Percentiles rank a stretch among this genome's conserved stretches.
Evolutionary conservation across 2,888 invertebrate species (phyloP).

Genomic region (Mythimna vitellina): DNA sequence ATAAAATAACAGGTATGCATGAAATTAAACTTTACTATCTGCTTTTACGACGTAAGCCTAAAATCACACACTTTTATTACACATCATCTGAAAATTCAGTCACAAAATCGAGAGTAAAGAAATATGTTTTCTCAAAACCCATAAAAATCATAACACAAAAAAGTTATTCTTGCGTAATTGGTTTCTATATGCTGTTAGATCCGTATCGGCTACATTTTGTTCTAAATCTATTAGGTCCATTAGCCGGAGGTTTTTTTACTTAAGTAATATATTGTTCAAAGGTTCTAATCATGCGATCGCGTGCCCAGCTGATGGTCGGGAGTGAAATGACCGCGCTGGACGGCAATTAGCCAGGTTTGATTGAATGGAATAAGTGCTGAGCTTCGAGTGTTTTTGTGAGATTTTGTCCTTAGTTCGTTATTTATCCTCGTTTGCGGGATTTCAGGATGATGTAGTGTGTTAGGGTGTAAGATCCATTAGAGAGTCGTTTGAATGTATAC

Average conservation of each 20-base stretch:
- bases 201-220: constrained; percentile 68
- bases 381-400: constrained; percentile 52
- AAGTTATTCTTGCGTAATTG: constrained; percentile 59
- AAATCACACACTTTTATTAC: constrained; percentile 11
- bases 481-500: too few species aligned
- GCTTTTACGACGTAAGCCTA: constrained; percentile 11
- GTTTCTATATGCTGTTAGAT: constrained; percentile 62
- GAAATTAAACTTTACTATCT: not conserved
- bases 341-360: constrained; percentile 71
- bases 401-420: constrained; percentile 22
- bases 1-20: not conserved
- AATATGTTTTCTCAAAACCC: constrained; percentile 32
- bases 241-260: constrained; percentile 63
- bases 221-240: constrained; percentile 75
- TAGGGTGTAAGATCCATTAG: too few species aligned
- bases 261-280: constrained; percentile 69
- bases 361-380: constrained; percentile 70
- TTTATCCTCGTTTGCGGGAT: constrained; percentile 29
- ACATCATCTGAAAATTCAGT: constrained; percentile 13
- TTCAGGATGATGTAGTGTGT: too few species aligned
- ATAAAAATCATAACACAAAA: constrained; percentile 57
- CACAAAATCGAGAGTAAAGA: constrained; percentile 29
- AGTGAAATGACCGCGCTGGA: constrained; percentile 67
- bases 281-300: constrained; percentile 73
- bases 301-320: constrained; percentile 62